Percentiles rank a stretch among this genome's conserved stretches.
phyloP scores from a whole-genome alignment of 2,888 invertebrate species.

The Pterostichus madidus region DNA sequence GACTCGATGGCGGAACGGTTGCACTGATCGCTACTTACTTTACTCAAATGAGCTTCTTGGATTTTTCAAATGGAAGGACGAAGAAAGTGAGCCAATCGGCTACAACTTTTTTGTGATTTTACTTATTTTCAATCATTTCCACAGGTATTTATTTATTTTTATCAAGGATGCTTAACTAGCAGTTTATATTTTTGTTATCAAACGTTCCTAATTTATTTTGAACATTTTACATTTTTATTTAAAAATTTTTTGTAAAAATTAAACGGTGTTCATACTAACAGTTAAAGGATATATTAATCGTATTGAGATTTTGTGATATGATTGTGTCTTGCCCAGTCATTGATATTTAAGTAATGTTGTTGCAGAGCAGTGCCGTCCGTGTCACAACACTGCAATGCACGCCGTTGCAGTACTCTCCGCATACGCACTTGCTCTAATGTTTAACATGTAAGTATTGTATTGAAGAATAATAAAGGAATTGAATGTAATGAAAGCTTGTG shows the following conservation, averaged over 20 bases:
- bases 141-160: conserved; percentile 45
- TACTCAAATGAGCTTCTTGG: conserved; percentile 32
- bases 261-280: too few relatives aligned
- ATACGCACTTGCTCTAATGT: conserved; percentile 53
- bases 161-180: too few relatives aligned
- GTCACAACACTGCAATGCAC: conserved; percentile 67
- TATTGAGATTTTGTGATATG: too few relatives aligned
- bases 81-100: neutral
- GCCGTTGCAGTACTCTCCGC: conserved; percentile 66
- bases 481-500: conserved; percentile 62
- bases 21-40: neutral
- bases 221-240: too few relatives aligned
- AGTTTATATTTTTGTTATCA: too few relatives aligned
- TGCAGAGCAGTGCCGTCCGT: conserved; percentile 5
- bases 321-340: neutral
- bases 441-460: conserved; percentile 21
- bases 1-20: neutral
- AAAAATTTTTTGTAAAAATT: too few relatives aligned
- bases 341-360: conserved; percentile 20
- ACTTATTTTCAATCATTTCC: conserved; percentile 15
- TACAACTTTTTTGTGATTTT: conserved; percentile 1
- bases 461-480: too few relatives aligned
- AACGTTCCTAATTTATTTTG: too few relatives aligned
- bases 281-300: too few relatives aligned
- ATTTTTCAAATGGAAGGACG: conserved; percentile 10